phyloP scores from a whole-genome alignment of 2,888 invertebrate species.

The Limnephilus auricula region DNA sequence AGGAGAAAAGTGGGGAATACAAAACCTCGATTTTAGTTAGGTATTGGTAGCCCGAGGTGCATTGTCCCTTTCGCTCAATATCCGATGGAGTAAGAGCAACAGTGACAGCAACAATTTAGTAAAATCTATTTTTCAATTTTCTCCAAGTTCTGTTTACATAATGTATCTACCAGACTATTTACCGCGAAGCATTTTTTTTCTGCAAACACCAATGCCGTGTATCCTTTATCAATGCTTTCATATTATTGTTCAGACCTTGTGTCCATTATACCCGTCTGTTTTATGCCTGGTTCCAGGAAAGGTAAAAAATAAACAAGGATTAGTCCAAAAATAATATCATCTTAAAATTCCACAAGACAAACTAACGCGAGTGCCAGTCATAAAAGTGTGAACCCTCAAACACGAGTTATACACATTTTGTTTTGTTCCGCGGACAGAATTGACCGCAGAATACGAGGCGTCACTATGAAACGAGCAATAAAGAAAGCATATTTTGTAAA shows the following conservation, averaged over 20 bases:
- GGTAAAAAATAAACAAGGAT: constrained; percentile 62
- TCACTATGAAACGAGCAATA: constrained; percentile 40
- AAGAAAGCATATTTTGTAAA: constrained; percentile 44
- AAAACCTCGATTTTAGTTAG: no score
- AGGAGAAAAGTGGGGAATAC: no score
- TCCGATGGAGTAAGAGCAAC: no score
- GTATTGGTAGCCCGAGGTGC: no score
- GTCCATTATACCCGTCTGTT: constrained; percentile 47
- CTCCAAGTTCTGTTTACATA: not conserved
- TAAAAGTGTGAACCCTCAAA: constrained; percentile 37
- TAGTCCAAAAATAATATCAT: constrained; percentile 62
- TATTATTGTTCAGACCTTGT: not conserved
- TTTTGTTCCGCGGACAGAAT: constrained; percentile 46
- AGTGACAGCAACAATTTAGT: no score
- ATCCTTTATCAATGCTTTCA: not conserved
- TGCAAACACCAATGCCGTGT: not conserved
- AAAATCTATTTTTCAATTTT: no score
- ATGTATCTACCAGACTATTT: not conserved
- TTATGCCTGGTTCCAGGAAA: constrained; percentile 57
- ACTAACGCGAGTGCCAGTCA: constrained; percentile 49
- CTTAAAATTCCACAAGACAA: constrained; percentile 62
- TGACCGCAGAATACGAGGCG: constrained; percentile 53
- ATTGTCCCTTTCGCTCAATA: no score
- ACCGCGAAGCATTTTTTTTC: not conserved
- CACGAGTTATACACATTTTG: constrained; percentile 3